Base-by-base conservation (phyloP, 2,888 invertebrate species). In the Aporophyla lueneburgensis region DNA sequence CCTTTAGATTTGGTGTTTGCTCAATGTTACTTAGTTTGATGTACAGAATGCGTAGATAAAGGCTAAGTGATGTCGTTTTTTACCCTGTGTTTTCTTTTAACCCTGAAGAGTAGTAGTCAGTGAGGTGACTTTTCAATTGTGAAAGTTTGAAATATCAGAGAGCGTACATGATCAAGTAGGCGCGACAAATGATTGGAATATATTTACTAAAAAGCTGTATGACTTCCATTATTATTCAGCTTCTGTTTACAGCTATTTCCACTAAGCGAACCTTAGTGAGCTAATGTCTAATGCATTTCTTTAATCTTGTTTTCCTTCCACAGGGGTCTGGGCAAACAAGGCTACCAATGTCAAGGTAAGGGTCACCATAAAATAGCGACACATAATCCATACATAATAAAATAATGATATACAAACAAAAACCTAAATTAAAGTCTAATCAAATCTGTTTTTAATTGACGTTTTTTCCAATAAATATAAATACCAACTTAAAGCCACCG, bases 251-350 rank as follows among this genome's bases (percentile, higher is more conserved):
- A 6, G n/a, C 14, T 49, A 33, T 70, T n/a, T 40, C 5, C 16
- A 51, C 24, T 21, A 19, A 16, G 49, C n/a, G 33, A 33, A 19
- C 2, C 7, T 40, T 66, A 24, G 14, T 40, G 9, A 40, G 51
- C 53, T 12, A 12, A 10, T n/a, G n/a, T 54, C 14, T 24, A 19
- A 49, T 51, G 19, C 21, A 24, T 49, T n/a, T 71, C 2, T 67
- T 21, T 75, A 77, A 59, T 54, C 14, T 33, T 27, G 6, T 66
- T 63, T 43, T 61, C 16, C 58, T 58, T 74, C 98, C 98, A 94
- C 98, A 99, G 99, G 99, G 99, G 99, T 96, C 97, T 99, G 96
- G 99, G 99, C 95, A 99, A 99, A 97, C 99, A 99, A 97, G 99
- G 99, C 95, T 99, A 99, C 97, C 99, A 99, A 97, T 99, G 99